Evolutionary conservation across 2,113 vertebrate genomes (phyloP), one percentile per base, ranked within the genome.

Genomic region (Dunckerocampus dactyliophorus): DNA sequence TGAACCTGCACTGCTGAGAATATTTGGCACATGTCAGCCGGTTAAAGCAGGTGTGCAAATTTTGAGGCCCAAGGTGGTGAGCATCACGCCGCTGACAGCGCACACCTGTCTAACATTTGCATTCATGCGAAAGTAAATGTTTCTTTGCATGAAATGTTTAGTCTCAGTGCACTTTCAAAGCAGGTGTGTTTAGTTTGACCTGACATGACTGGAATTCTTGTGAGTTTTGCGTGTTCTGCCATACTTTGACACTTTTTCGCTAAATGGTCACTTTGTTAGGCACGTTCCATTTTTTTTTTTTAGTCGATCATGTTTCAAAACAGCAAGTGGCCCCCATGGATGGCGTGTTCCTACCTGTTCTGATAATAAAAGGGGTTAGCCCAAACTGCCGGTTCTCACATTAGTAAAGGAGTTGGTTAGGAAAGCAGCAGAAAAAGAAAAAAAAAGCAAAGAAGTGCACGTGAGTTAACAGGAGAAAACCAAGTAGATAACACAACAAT

Each of bases 281-380:
- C 64, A 62, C 66, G 73, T 67, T 79, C 69, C 55, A 67, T 39
- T 74, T 82, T 39, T 39, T 39, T 9, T 71, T 62, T 20, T 13
- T 14, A 21, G n/a, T 6, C 1, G 69, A 85, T 90, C 85, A 72
- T 31, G 28, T 90, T 90, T 89, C 83, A 89, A 88, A 90, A 91
- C 89, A 89, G 84, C 84, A 80, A 69, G 76, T 64, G 68, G 51
- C 67, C 63, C 37, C 31, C 12, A 49, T 47, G 57, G 51, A 51
- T 21, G 66, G 67, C 89, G 79, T 89, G 88, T 86, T 79, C 74
- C 69, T 83, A 82, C 90, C 76, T 87, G 89, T 88, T 80, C 76
- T 64, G 62, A 79, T 82, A 77, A 87, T 87, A 82, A 88, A 85
- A 72, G 21, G 74, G 50, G 48, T 34, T 51, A 5, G 59, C 37